Evolutionary conservation across 1,140 invertebrate genomes (phyloP), one percentile per base, ranked within the genome.

Genomic region (Drosophila novamexicana): DNA sequence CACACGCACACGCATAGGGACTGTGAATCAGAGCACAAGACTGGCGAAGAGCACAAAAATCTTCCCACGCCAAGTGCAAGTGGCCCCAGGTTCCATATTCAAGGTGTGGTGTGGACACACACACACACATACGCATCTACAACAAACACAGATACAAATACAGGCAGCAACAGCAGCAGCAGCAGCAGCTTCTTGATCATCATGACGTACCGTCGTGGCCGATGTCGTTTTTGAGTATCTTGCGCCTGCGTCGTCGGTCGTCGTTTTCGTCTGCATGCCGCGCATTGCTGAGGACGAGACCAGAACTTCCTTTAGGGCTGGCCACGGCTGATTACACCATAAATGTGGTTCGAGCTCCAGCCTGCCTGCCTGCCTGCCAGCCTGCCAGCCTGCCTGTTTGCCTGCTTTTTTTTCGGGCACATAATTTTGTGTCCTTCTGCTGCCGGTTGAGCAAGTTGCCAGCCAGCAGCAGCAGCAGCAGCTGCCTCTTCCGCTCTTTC

Each of bases 51-150:
- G 62, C 67, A 65, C 72, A 91, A 91, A 91, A 91, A 91, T 91
- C 90, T 91, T 91, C 90, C 90, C 90, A 91, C 90, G 90, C 90
- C 85, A 88, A 85, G 77, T 85, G 84, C 82, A 91, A 77, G 84
- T 73, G 77, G 80, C 79, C 70, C 74, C 71, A 58, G 73, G 69
- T 77, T 89, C 71, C 75, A 79, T 63, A 81, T 77, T 68, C 67
- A 77, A 88, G 83, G 83, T 88, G 83, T 88, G 83, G 83, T 83
- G 52, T 62, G 73, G 71, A 71, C 65, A 72, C 68, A 63, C 53
- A 72, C 36, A 56, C 54, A 77, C 49, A 73, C 37, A 68, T 40
- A 74, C 73, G 62, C 45, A 52, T 7, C 39, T 40, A 14, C 50
- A 34, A 16, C 52, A 72, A n/a, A 58, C 18, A 65, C 53, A 65